Conservation (phyloP, 30 jellyfish, hydroid and myxozoan genomes). For the Clytia hemisphaerica region DNA sequence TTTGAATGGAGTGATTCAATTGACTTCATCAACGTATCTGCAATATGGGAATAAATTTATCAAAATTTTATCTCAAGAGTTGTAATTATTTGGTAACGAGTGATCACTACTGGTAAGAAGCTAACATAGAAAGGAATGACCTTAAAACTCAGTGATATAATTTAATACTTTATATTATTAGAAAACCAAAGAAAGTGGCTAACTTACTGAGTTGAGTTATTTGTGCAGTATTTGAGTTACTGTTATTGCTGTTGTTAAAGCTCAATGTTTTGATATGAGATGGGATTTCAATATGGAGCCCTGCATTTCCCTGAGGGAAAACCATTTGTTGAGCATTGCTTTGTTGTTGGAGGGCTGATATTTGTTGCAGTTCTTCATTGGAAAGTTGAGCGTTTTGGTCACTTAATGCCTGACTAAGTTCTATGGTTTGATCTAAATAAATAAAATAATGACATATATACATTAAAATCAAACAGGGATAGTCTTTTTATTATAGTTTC, state of each 20-base stretch:
- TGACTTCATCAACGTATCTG: slow-evolving; percentile 46
- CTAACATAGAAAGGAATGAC: neutral
- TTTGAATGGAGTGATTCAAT: slow-evolving; percentile 57
- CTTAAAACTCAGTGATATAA: neutral
- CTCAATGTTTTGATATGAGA: slow-evolving; percentile 71
- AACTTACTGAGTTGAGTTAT: slow-evolving; percentile 1
- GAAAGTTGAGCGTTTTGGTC: too few species aligned
- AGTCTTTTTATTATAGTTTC: too few species aligned
- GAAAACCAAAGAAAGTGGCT: neutral
- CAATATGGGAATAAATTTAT: too few species aligned
- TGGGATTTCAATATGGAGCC: slow-evolving; percentile 76
- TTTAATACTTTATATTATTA: too few species aligned
- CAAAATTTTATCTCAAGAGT: neutral
- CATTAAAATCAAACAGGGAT: too few species aligned
- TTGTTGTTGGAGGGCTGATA: too few species aligned
- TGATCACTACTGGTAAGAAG: neutral
- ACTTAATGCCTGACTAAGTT: too few species aligned
- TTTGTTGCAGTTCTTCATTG: slow-evolving; percentile 3
- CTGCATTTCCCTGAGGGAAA: slow-evolving; percentile 72
- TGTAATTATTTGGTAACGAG: neutral
- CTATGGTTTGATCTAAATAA: too few species aligned
- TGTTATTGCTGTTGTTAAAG: slow-evolving; percentile 46
- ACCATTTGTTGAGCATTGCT: too few species aligned
- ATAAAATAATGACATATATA: too few species aligned
- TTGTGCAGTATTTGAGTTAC: slow-evolving; percentile 51